These are phyloP conservation scores for Lasioglossum baleicum DNA, from an alignment of 1,140 invertebrate species.

Conservation along the genomic window DNA sequence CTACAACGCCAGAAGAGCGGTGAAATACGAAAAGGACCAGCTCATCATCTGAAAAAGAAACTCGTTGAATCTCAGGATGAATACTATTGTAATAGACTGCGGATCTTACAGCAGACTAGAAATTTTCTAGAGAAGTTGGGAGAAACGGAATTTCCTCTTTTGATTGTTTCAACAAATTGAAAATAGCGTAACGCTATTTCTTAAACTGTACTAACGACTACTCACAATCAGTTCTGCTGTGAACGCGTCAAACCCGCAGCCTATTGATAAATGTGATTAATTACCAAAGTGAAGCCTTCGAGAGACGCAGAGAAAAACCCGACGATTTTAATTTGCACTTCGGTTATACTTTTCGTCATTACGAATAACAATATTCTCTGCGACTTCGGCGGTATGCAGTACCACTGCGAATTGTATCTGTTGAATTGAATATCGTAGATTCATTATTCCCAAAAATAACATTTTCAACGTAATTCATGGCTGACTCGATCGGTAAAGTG, in stretches of 20 bases:
- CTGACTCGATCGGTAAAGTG: too few relatives aligned
- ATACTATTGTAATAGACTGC: too few relatives aligned
- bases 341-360: background rate
- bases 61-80: background rate
- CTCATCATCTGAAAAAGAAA: conserved; percentile 3
- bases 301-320: background rate
- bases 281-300: background rate
- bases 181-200: too few relatives aligned
- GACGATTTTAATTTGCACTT: background rate
- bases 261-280: background rate
- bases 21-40: conserved; percentile 28
- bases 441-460: too few relatives aligned
- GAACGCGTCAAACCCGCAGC: too few relatives aligned
- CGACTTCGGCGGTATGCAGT: background rate
- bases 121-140: too few relatives aligned
- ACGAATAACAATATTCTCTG: background rate
- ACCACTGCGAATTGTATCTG: background rate
- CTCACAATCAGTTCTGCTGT: too few relatives aligned
- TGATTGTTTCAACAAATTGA: too few relatives aligned
- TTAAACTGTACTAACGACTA: too few relatives aligned
- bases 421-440: background rate
- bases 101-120: too few relatives aligned
- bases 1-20: conserved; percentile 14
- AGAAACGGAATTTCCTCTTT: too few relatives aligned
- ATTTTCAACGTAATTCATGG: too few relatives aligned